Conservation (phyloP, 2,888 invertebrate genomes). For the Patella depressa region DNA sequence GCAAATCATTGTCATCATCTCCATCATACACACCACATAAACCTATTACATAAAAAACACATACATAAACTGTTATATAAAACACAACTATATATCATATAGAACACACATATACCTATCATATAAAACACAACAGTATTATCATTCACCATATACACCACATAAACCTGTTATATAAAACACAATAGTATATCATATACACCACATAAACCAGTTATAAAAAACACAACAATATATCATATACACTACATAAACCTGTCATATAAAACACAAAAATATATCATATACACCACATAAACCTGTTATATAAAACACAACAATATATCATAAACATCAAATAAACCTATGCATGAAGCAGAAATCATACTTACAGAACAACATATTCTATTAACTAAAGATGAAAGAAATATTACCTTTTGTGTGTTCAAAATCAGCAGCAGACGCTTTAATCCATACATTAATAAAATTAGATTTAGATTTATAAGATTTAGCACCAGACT, state of each 20-base stretch:
- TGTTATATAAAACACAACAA: no score
- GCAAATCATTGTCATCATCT: slow-evolving; percentile 45
- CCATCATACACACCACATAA: slow-evolving; percentile 58
- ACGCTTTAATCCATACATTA: slow-evolving; percentile 53
- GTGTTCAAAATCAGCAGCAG: slow-evolving; percentile 50
- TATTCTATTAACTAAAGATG: not conserved
- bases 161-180: no score
- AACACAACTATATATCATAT: not conserved
- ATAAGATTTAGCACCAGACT: slow-evolving; percentile 19
- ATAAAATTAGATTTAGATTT: slow-evolving; percentile 28
- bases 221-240: not conserved
- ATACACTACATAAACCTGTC: not conserved
- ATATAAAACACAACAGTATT: not conserved
- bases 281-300: no score
- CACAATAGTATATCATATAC: no score
- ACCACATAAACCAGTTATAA: no score
- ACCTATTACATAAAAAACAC: no score
- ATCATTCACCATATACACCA: no score
- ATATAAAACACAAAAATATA: no score
- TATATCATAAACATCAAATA: no score
- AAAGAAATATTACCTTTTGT: slow-evolving; percentile 44
- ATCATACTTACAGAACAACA: no score
- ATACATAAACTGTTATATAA: not conserved
- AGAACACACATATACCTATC: not conserved
- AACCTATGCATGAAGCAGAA: not conserved